phyloP scores from a whole-genome alignment of 2,113 vertebrate species.

The Cynopterus brachyotis region DNA sequence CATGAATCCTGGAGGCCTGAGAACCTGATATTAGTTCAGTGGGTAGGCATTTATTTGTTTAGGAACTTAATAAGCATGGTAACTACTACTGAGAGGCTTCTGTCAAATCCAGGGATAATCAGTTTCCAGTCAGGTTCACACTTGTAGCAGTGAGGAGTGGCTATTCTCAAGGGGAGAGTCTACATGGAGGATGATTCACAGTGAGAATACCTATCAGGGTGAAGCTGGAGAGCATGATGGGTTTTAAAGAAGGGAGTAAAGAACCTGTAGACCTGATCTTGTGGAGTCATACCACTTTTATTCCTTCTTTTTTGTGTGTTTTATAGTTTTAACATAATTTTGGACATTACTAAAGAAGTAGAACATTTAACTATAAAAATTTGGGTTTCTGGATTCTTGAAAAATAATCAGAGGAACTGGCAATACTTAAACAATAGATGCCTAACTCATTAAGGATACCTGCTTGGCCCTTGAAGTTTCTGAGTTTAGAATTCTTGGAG shows the following conservation, averaged over 20 bases:
- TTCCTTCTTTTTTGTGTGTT: too few species aligned
- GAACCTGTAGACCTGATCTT: not conserved
- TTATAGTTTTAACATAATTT: not conserved
- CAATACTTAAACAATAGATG: not conserved
- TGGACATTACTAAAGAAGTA: not conserved
- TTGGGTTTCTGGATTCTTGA: not conserved
- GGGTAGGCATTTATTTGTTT: not conserved
- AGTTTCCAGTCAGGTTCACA: constrained; percentile 1
- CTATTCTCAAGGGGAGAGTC: not conserved
- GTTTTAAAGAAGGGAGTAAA: not conserved
- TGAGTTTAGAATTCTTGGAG: not conserved
- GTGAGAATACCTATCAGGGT: not conserved
- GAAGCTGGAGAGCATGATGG: not conserved
- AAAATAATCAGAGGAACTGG: not conserved
- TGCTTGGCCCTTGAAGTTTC: not conserved
- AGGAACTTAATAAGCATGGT: not conserved
- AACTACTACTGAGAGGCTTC: not conserved
- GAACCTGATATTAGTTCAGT: not conserved
- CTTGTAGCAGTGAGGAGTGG: not conserved
- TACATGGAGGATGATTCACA: not conserved
- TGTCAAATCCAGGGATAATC: constrained; percentile 17
- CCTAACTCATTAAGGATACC: not conserved
- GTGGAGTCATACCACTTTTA: not conserved
- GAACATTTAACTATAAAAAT: not conserved
- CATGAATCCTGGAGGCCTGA: not conserved